These are phyloP conservation scores for Athrips mouffetella DNA, from an alignment of 2,888 invertebrate species.

Conservation along the genomic window DNA sequence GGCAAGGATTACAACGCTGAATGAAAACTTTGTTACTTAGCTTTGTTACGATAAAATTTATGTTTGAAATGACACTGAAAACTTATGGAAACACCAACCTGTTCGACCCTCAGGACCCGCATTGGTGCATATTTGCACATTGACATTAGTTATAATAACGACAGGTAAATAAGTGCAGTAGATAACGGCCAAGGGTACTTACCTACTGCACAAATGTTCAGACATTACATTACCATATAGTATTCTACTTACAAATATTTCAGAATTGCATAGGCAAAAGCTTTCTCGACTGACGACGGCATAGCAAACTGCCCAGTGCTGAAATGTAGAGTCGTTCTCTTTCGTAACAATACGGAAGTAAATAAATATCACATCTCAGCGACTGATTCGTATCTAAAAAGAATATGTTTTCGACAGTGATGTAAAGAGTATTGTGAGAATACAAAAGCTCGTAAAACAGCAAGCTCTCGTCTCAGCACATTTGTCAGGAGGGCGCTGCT, in stretches of 20 bases:
- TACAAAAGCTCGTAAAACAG: conserved; percentile 23
- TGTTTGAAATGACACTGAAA: conserved; percentile 13
- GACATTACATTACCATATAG: not conserved
- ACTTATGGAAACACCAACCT: conserved; percentile 15
- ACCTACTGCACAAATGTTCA: not conserved
- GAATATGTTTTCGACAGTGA: conserved; percentile 4
- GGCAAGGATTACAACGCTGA: not conserved
- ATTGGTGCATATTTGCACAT: conserved; percentile 34
- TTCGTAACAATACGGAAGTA: not conserved
- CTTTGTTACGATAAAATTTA: not conserved
- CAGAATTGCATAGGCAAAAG: too few relatives aligned
- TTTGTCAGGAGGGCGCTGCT: conserved; percentile 19
- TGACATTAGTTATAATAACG: conserved; percentile 45
- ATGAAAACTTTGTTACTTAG: not conserved
- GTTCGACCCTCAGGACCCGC: conserved; percentile 39
- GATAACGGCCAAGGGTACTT: conserved; percentile 50
- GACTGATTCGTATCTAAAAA: not conserved
- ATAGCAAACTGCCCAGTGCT: too few relatives aligned
- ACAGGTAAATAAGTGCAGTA: conserved; percentile 39
- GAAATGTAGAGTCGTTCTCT: too few relatives aligned
- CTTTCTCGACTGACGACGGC: too few relatives aligned
- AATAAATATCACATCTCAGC: not conserved
- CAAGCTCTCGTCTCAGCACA: conserved; percentile 16
- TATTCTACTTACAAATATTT: too few relatives aligned
- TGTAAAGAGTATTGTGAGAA: conserved; percentile 9